A percentile compares a stretch with the other conserved stretches of the same genome.
Evolutionary conservation across 2,113 vertebrate species (phyloP).

Genomic region (Silurus asotus): DNA sequence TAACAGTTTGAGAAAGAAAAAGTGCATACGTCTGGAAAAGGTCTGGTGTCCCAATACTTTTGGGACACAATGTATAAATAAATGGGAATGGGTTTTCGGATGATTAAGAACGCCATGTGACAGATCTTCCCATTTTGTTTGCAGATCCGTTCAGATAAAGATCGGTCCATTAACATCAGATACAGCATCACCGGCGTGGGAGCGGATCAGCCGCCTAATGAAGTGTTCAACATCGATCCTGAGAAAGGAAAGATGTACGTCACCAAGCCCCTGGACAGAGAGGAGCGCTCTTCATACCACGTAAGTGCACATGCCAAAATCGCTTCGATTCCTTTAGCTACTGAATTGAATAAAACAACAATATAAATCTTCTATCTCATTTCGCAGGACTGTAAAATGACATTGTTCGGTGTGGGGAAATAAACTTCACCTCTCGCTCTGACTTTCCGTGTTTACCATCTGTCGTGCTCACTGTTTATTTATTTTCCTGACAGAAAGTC

Average conservation of each 20-base stretch:
- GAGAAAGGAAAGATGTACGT: constrained; percentile 43
- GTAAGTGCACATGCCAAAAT: constrained; percentile 22
- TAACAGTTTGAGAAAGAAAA: too few species aligned
- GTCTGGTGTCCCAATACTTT: too few species aligned
- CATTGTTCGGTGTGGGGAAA: not conserved
- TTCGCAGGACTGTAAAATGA: not conserved
- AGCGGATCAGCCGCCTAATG: constrained; percentile 48
- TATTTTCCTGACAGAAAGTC: constrained; percentile 1
- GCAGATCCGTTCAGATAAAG: constrained; percentile 96
- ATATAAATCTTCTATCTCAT: not conserved
- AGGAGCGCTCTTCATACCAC: constrained; percentile 40
- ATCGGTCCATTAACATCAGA: constrained; percentile 94
- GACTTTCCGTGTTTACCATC: not conserved
- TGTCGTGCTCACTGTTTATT: not conserved
- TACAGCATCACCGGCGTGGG: constrained; percentile 55
- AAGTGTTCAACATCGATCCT: constrained; percentile 48
- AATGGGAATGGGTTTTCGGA: too few species aligned
- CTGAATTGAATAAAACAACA: not conserved
- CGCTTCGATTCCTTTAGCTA: too few species aligned
- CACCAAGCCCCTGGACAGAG: constrained; percentile 54
- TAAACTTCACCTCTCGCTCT: not conserved
- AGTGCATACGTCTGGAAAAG: too few species aligned
- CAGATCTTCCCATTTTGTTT: not conserved
- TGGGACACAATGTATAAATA: too few species aligned
- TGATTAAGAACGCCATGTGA: not conserved